Base-by-base conservation (phyloP, 1,140 invertebrate genomes). In the Dendrolimus punctatus region DNA sequence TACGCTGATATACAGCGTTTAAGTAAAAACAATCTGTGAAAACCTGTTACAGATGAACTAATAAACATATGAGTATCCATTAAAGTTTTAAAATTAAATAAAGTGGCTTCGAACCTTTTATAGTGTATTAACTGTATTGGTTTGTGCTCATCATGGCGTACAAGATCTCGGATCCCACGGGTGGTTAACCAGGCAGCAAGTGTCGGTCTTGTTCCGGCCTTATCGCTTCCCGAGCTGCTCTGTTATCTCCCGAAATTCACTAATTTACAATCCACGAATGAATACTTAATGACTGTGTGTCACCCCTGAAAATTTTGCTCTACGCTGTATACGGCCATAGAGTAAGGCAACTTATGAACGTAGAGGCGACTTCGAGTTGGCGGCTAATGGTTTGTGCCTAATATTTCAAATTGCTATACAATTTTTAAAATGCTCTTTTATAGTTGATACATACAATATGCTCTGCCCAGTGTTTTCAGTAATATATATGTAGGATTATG, bases 231-330 rank as follows among this genome's bases (percentile, higher is more conserved):
- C 51, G 61, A 58, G 54, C 48, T 48, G 45, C 49, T 38, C 56
- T 64, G 62, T 68, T 70, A 71, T 76, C 69, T 76, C 60, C 48
- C 51, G 53, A 64, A 66, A 68, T 76, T 74, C 63, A 67, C 75
- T 78, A 80, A 80, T 80, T 80, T 78, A 80, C 73, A 80, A 76
- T 71, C 68, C 68, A 71, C 70, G 66, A 76, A 80, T 80, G 76
- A 78, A 83, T 80, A 80, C 80, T 83, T 80, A 76, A 80, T 73
- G 60, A 53, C 49, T 72, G 64, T 71, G 73, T 83, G 76, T 80
- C 80, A 83, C 70, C 80, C 77, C 76, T 80, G 74, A 80, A 79
- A 78, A 73, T 80, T 78, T 67, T 66, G 66, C 67, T 71, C 49
- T 59, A 57, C 63, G 58, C 69, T 70, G 53, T 64, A 69, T 55